phyloP scores from a whole-genome alignment of 2,113 vertebrate species.

The Stictonetta naevosa region DNA sequence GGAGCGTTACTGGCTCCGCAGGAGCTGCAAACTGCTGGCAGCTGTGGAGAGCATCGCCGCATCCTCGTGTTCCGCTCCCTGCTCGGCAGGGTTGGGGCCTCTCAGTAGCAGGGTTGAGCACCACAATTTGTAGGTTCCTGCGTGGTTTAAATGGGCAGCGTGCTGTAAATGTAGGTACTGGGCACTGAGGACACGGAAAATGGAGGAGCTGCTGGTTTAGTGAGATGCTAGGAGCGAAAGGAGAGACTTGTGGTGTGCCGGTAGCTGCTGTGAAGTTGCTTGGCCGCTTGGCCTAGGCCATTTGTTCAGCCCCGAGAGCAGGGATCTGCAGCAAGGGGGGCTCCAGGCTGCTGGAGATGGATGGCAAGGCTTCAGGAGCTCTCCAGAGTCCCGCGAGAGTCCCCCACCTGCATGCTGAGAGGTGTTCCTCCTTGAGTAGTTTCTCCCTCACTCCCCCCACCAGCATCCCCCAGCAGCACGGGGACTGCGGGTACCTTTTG shows the following conservation, averaged over 20 bases:
- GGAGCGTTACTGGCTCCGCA: background rate
- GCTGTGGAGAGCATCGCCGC: background rate
- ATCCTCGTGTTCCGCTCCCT: background rate
- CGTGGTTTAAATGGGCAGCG: too few relatives aligned
- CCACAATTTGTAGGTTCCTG: background rate
- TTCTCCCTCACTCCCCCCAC: background rate
- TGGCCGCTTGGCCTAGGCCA: background rate
- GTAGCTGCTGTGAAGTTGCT: background rate
- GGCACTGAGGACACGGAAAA: background rate
- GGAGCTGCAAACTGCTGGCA: background rate
- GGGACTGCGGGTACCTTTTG: background rate
- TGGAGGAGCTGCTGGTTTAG: rapidly evolving
- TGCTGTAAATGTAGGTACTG: background rate
- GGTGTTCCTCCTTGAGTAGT: background rate
- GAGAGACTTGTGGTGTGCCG: background rate
- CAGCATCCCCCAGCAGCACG: background rate
- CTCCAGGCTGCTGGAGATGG: background rate
- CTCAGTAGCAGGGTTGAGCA: background rate
- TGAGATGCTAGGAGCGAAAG: background rate
- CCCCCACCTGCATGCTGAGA: background rate
- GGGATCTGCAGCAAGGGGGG: background rate
- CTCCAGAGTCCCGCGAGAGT: rapidly evolving
- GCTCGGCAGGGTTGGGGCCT: background rate
- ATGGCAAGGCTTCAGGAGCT: background rate
- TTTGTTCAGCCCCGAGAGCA: background rate